Conservation (phyloP, 92 coral and sea anemone species). For the Zoanthus sansibaricus region DNA sequence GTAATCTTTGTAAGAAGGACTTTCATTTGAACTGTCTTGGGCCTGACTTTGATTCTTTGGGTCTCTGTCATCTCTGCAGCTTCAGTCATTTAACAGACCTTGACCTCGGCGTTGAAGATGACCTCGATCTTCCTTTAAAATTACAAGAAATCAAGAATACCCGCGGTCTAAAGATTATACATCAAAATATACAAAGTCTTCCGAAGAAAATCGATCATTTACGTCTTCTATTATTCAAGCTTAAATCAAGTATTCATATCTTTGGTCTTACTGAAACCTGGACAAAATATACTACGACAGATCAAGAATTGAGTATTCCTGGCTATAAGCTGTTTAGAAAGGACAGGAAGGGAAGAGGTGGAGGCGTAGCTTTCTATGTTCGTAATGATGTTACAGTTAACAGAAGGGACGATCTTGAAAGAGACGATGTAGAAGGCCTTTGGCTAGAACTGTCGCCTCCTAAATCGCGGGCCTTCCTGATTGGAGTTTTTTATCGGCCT, state of each 20-base stretch:
- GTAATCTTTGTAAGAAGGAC: background rate
- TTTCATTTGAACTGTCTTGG: constrained; percentile 10
- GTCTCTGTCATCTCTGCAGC: constrained; percentile 8
- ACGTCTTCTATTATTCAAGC: too few species aligned
- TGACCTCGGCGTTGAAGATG: constrained; percentile 10
- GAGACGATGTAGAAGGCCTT: constrained; percentile 48
- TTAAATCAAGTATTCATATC: constrained; percentile 28
- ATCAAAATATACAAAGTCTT: constrained; percentile 8
- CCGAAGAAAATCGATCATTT: background rate
- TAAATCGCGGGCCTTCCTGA: constrained; percentile 61
- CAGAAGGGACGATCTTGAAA: constrained; percentile 63
- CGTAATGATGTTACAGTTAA: constrained; percentile 49
- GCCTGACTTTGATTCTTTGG: constrained; percentile 10
- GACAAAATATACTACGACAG: constrained; percentile 31
- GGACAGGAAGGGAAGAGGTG: constrained; percentile 39
- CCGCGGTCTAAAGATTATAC: constrained; percentile 16
- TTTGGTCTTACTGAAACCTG: constrained; percentile 55
- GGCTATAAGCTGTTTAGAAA: constrained; percentile 56
- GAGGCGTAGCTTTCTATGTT: constrained; percentile 29
- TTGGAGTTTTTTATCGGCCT: constrained; percentile 67
- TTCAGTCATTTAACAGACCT: constrained; percentile 11
- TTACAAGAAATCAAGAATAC: constrained; percentile 10
- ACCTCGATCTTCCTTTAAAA: constrained; percentile 11
- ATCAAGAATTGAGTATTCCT: constrained; percentile 58
- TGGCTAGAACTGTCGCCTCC: constrained; percentile 73